Base-by-base conservation (phyloP, 2,113 vertebrate genomes). In the Tachuris rubrigastra region DNA sequence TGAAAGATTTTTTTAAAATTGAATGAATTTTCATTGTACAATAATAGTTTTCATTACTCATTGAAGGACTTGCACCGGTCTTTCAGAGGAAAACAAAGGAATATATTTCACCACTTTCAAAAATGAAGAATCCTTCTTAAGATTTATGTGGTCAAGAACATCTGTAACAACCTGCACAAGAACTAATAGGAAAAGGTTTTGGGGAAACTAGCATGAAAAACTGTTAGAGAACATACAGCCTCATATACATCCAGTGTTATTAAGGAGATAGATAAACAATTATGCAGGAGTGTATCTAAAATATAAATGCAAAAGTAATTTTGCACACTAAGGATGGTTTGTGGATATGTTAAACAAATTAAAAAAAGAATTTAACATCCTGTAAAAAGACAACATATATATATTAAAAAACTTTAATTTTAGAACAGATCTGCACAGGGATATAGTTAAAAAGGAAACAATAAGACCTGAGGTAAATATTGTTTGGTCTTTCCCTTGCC, bases 1-100 rank as follows among this genome's bases (percentile, higher is more conserved):
- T 1, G 63, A 62, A 87, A 15, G 0, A 2, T 44, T 44, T 14
- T n/a, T 31, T 85, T 49, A 58, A 0, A 39, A 62, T 41, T 0
- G 1, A 55, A 53, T 83, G 50, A 1, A 18, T 88, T 87, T 91
- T 79, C 1, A 28, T 72, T 80, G 15, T 35, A 14, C 35, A 55
- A 12, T 19, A 39, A 31, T 12, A 28, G 4, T 41, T 83, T 79
- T 66, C 37, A 56, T 60, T 87, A 44, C 4, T 47, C 3, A 19
- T 50, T 89, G 22, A 87, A 82, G 4, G 18, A 47, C 14, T 85
- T 52, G 8, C 9, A 60, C 4, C 5, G 47, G 16, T 5, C 25
- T 59, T 84, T 79, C n/a, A 53, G 25, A 42, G 8, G 7, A 72
- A 81, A 84, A 53, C 12, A 73, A 68, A 83, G 4, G 9, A 66